Evolutionary conservation across 2,888 invertebrate genomes (phyloP).

Genomic region (Hylaea fasciaria): DNA sequence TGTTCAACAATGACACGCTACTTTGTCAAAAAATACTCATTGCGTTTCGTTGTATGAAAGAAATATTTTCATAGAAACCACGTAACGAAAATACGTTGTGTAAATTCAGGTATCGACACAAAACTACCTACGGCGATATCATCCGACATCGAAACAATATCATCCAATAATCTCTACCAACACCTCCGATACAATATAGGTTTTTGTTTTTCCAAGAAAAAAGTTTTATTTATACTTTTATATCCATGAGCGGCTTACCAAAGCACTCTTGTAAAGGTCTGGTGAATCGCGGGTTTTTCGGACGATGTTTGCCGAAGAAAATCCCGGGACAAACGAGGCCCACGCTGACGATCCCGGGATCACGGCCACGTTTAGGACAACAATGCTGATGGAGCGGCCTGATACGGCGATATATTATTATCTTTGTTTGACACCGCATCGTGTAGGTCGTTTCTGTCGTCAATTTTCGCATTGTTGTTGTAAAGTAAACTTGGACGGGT

Average conservation of each 20-base stretch:
- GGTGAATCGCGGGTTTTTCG: conserved; percentile 78
- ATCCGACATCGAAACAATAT: conserved; percentile 57
- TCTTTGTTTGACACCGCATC: conserved; percentile 79
- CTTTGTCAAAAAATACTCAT: conserved; percentile 22
- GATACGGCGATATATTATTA: conserved; percentile 79
- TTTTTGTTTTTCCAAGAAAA: conserved; percentile 38
- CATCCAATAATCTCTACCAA: conserved; percentile 51
- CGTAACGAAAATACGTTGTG: conserved; percentile 10
- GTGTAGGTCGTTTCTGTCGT: conserved; percentile 77
- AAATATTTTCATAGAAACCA: conserved; percentile 9
- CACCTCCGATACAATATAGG: conserved; percentile 29
- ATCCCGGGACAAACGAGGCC: conserved; percentile 80
- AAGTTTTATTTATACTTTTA: conserved; percentile 66
- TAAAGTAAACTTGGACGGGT: conserved; percentile 61
- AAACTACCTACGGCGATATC: conserved; percentile 33
- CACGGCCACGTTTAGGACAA: conserved; percentile 74
- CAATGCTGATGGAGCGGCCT: conserved; percentile 74
- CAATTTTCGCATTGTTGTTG: conserved; percentile 74
- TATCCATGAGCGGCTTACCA: conserved; percentile 67
- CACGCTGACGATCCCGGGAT: conserved; percentile 68
- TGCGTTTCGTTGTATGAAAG: background rate
- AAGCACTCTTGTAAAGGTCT: conserved; percentile 79
- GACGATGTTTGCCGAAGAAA: conserved; percentile 81
- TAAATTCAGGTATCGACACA: conserved; percentile 21
- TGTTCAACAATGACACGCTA: conserved; percentile 29